Base-by-base conservation (phyloP, 2,113 vertebrate species). In the Origma solitaria region DNA sequence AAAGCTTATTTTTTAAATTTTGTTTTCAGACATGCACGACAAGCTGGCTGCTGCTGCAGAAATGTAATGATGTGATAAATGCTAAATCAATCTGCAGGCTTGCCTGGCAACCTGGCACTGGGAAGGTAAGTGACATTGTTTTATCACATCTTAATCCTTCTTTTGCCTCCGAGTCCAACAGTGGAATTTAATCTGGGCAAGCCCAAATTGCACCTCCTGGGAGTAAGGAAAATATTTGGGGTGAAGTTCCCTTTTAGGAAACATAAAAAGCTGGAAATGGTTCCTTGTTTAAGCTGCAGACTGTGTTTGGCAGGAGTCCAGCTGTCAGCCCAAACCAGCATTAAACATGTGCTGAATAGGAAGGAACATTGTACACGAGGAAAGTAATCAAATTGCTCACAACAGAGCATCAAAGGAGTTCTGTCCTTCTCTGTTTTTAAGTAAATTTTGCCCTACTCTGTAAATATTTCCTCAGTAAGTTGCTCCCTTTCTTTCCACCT, bases 51-150 rank as follows among this genome's bases (percentile, higher is more conserved):
- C 80, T 99, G 95, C 97, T 99, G 77, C 98, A 98, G 97, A 99
- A 99, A 92, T 98, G 98, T 82, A 99, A 98, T 11, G 99, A 99
- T 77, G 96, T 99, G 94, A 97, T 98, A 85, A 98, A 98, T 82
- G 98, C 99, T 37, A 98, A 98, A 96, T 99, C 99, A 61, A 98
- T 99, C 89, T 99, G 99, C 95, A 98, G 99, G 47, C 98, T 99
- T 78, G 97, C 98, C 49, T 99, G 99, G 99, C 99, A 99, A 89
- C 98, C 99, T 6, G 71, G 76, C 69, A 91, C 62, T 15, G 99
- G 98, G n/a, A 98, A 99, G 98, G 99, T 99, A 95, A 96, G 54
- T 88, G 65, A 37, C 31, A 31, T 6, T 44, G 10, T 45, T 86
- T 87, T 40, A 38, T n/a, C 89, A 76, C 65, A 24, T 85, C 86